These are phyloP conservation scores for Drosophila incognita DNA, from an alignment of 2,888 invertebrate species.

Conservation along the genomic window DNA sequence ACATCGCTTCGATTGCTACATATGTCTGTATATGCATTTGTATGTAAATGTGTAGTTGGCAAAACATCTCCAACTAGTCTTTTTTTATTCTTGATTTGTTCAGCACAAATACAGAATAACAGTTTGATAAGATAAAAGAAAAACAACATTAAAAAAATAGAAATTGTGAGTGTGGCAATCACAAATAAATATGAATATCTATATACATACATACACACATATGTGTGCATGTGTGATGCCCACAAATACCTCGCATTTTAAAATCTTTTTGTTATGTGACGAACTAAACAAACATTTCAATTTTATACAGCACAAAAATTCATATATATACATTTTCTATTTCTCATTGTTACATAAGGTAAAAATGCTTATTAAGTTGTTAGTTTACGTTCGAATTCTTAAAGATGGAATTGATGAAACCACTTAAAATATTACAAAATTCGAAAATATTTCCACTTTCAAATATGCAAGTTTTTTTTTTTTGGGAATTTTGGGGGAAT, in stretches of 20 bases:
- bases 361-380: neutral
- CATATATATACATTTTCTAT: neutral
- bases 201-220: neutral
- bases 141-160: neutral
- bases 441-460: neutral
- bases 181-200: conserved; percentile 32
- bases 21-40: conserved; percentile 1
- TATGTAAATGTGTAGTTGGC: conserved; percentile 15
- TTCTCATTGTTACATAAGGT: neutral
- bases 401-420: neutral
- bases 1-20: neutral
- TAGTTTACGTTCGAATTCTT: neutral
- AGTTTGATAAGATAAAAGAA: conserved; percentile 7
- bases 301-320: neutral
- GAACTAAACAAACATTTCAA: neutral
- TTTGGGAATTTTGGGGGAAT: neutral
- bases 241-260: neutral
- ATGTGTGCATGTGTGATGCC: conserved; percentile 12
- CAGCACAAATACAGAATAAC: conserved; percentile 42
- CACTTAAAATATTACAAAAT: neutral
- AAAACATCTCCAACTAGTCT: conserved; percentile 32
- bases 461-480: neutral
- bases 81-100: conserved; percentile 52
- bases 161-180: conserved; percentile 5
- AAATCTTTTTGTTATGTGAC: neutral